Percentiles rank a stretch among this genome's conserved stretches.
phyloP scores from a whole-genome alignment of 2,888 invertebrate genomes.

The Trachelus tabidus region DNA sequence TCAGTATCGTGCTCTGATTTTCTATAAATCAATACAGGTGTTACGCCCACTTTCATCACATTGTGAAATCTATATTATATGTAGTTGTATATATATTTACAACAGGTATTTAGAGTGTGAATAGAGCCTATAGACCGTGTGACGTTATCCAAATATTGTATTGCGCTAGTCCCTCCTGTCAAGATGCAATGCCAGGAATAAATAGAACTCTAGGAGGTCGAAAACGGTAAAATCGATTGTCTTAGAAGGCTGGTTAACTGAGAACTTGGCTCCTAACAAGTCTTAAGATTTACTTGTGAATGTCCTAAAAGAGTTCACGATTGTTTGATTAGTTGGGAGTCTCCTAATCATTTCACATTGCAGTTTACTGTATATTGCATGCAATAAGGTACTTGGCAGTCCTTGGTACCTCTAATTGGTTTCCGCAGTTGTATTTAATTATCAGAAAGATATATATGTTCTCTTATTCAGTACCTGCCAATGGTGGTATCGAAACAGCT shows the following conservation, averaged over 20 bases:
- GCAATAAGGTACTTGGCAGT: not conserved
- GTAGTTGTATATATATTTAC: not conserved
- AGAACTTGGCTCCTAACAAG: not conserved
- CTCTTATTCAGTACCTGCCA: constrained; percentile 69
- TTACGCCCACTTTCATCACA: not conserved
- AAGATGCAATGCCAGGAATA: not conserved
- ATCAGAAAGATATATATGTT: not conserved
- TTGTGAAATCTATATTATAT: not conserved
- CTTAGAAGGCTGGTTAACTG: not conserved
- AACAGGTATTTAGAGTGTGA: not conserved
- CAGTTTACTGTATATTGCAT: not conserved
- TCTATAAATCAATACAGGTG: not conserved
- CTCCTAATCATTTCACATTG: not conserved
- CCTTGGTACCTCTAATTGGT: not conserved
- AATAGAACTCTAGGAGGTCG: not conserved
- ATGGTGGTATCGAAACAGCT: constrained; percentile 78
- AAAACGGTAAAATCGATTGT: not conserved
- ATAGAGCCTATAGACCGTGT: not conserved
- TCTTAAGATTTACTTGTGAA: not conserved
- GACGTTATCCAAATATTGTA: not conserved
- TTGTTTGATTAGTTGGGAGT: not conserved
- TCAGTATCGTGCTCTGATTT: not conserved
- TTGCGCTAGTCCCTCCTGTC: not conserved
- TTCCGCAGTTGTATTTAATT: not conserved
- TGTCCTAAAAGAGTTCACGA: not conserved